These are phyloP conservation scores for Hirtodrosophila confusa DNA, from an alignment of 2,888 invertebrate genomes.

Conservation along the genomic window DNA sequence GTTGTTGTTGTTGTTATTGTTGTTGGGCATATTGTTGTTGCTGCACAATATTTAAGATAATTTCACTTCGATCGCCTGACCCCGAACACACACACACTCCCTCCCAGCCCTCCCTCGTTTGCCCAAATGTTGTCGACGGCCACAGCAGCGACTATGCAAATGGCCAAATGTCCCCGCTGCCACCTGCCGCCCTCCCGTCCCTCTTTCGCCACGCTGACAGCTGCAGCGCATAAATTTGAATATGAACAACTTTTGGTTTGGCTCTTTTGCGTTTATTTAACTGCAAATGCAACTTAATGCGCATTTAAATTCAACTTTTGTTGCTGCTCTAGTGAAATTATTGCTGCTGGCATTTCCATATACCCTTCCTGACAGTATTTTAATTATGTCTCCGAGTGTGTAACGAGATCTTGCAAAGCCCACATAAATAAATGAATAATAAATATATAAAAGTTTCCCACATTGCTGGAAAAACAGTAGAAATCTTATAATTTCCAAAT, in stretches of 20 bases:
- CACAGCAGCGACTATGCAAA: conserved; percentile 45
- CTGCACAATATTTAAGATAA: conserved; percentile 4
- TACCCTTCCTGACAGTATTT: background rate
- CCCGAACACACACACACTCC: too few species aligned
- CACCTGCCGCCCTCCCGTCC: conserved; percentile 5
- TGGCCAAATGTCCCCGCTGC: conserved; percentile 18
- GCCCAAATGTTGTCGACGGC: conserved; percentile 11
- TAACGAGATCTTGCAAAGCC: too few species aligned
- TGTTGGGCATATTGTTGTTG: conserved; percentile 12
- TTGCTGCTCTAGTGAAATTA: conserved; percentile 9
- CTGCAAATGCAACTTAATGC: conserved; percentile 66
- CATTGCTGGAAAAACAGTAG: too few species aligned
- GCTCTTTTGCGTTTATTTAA: conserved; percentile 29
- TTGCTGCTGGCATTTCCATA: background rate
- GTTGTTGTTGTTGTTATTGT: conserved; percentile 15
- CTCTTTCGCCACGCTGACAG: conserved; percentile 3
- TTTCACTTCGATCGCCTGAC: background rate
- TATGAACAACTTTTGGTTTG: conserved; percentile 25
- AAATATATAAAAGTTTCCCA: too few species aligned
- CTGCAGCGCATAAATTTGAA: conserved; percentile 66
- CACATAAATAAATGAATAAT: too few species aligned
- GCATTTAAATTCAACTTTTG: conserved; percentile 57
- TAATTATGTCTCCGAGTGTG: background rate
- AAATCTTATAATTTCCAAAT: too few species aligned
- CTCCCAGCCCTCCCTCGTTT: background rate